Evolutionary conservation across 1,140 invertebrate genomes (phyloP), one percentile per base, ranked within the genome.

Genomic region (Argopecten irradians): DNA sequence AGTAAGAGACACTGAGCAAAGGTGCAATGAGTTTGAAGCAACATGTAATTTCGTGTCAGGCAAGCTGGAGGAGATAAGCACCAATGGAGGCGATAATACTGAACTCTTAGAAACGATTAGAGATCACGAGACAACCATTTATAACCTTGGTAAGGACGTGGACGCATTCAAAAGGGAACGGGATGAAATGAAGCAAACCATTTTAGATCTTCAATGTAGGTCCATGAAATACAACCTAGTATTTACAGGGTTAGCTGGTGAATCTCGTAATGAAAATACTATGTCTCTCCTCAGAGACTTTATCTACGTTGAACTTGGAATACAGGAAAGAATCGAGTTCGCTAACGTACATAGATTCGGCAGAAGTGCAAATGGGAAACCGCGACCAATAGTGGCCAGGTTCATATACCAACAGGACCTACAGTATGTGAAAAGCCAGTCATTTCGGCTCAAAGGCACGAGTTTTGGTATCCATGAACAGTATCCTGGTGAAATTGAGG

Each of bases 401-500:
- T 55, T 55, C 43, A 2, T 55, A 2, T 55, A 55, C 16, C 7
- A 55, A 3, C 43, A 55, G 16, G 43, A 55, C 16, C 16, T 55
- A 7, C 43, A 55, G 39, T 16, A 41, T 16, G 39, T 41, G 8
- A 41, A 41, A 41, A 41, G 39, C 39, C 39, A 41, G 39, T 41
- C 39, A 7, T 41, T 82, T 82, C 55, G 84, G 82, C 34, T 88
- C 1, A 71, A 35, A 82, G 87, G 87, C 0, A 85, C 43, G 2
- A 13, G 14, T 1, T 88, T 43, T 85, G 71, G 84, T 14, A 88
- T 85, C 14, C 35, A 55, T 9, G 87, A 88, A 82, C 83, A 85
- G 34, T 88, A 39, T 85, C 84, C 83, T n/a, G 43, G 39, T 8
- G 84, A 88, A 85, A 82, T 82, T 0, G 83, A 88, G 33, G 32